A percentile compares a stretch with the other conserved stretches of the same genome.
Evolutionary conservation across 2,888 invertebrate species (phyloP).

Genomic region (Machimus atricapillus): DNA sequence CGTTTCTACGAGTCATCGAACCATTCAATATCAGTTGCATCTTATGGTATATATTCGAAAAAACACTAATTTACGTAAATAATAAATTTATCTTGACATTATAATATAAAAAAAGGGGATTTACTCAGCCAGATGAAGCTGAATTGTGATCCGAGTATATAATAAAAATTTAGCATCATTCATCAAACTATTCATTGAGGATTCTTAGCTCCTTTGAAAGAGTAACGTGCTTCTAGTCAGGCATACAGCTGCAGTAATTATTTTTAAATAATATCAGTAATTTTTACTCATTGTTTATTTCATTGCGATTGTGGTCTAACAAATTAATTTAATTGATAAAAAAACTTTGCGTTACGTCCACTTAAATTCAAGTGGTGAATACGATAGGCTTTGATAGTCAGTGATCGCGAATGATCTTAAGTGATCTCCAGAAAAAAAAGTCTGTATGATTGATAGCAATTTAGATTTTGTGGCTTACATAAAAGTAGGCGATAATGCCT

Average conservation of each 20-base stretch:
- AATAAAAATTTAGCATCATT: background rate
- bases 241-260: background rate
- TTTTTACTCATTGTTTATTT: background rate
- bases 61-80: background rate
- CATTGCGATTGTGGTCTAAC: background rate
- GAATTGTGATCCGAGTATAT: background rate
- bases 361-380: background rate
- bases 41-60: background rate
- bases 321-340: background rate
- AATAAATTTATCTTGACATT: background rate
- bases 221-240: background rate
- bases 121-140: background rate
- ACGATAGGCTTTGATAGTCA: background rate
- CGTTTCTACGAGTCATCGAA: background rate
- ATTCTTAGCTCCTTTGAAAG: background rate
- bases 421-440: background rate
- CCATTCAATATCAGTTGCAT: background rate
- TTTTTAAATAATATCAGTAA: background rate
- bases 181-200: background rate
- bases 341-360: background rate
- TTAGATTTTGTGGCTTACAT: background rate
- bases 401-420: background rate
- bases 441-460: background rate
- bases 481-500: background rate
- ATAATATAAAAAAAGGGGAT: background rate